Percentiles rank a stretch among this genome's conserved stretches.
Evolutionary conservation across 2,888 invertebrate species (phyloP).

Genomic region (Lasiommata megera): DNA sequence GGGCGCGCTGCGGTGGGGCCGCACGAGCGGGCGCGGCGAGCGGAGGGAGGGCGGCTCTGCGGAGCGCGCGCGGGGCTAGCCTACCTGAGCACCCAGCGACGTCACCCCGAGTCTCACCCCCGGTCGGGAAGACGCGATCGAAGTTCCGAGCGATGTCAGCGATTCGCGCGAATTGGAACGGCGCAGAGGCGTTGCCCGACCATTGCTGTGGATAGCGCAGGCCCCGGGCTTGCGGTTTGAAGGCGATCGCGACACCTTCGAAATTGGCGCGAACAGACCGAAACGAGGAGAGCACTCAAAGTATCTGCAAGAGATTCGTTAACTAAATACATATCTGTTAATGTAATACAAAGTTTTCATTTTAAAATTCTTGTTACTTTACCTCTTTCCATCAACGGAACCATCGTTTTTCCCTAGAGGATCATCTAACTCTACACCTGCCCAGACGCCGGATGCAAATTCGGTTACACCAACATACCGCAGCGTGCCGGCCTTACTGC

Average conservation of each 20-base stretch:
- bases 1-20: slow-evolving; percentile 61
- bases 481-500: slow-evolving; percentile 93
- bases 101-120: slow-evolving; percentile 89
- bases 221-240: slow-evolving; percentile 84
- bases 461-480: slow-evolving; percentile 93
- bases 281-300: slow-evolving; percentile 95
- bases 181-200: slow-evolving; percentile 81
- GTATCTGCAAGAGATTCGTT: slow-evolving; percentile 84
- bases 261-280: slow-evolving; percentile 95
- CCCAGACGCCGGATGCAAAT: slow-evolving; percentile 97
- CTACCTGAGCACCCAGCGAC: slow-evolving; percentile 85
- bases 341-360: background rate
- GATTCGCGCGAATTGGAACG: slow-evolving; percentile 94
- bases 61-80: slow-evolving; percentile 80
- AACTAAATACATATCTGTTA: background rate
- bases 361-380: slow-evolving; percentile 2
- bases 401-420: slow-evolving; percentile 98
- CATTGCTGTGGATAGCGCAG: slow-evolving; percentile 84
- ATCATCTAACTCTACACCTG: slow-evolving; percentile 96
- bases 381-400: slow-evolving; percentile 95
- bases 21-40: slow-evolving; percentile 50
- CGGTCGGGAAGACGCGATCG: slow-evolving; percentile 82
- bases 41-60: slow-evolving; percentile 60
- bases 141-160: slow-evolving; percentile 84
- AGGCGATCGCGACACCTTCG: slow-evolving; percentile 94